Evolutionary conservation across 2,888 invertebrate genomes (phyloP), one percentile per base, ranked within the genome.

Genomic region (Chromoteleia sp.): DNA sequence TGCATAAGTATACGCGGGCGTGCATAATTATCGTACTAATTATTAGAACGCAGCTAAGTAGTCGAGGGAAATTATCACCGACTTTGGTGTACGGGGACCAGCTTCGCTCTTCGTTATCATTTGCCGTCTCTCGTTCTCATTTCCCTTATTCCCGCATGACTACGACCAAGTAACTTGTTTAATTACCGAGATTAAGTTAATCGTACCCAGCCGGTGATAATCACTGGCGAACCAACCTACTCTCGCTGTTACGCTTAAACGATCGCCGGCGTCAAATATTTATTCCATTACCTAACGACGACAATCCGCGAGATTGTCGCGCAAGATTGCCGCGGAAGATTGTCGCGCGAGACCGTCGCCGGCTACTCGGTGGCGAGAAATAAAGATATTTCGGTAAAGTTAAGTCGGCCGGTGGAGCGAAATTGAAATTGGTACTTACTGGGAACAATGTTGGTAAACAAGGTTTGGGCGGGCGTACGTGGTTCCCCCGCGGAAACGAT

Each of bases 171-270:
- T 86, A 90, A 89, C 89, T 90, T 89, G 89, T 89, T 91, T 90
- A 90, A 91, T 91, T 89, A 90, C 90, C 85, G 87, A 90, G 88
- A 90, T 91, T 90, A 90, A 90, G 85, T 89, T 89, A 89, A 90
- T 90, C 89, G 89, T 88, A 88, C 87, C 87, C 87, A 88, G 86
- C 85, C 87, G 85, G 88, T 86, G 89, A 90, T 90, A 89, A 90
- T 89, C 89, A 87, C 85, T 84, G 82, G 84, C 84, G 85, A 85
- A 80, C 83, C 87, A 86, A 83, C 83, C 85, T 59, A 61, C 67
- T 58, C 76, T 43, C 59, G 58, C 45, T 73, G 43, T 74, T 75
- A 65, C 39, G 65, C 19, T 74, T 65, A 75, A 75, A 36, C 65
- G 48, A 75, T 75, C 41, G 61, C 70, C 59, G 61, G 52, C 61